Percentiles rank a stretch among this genome's conserved stretches.
These are phyloP conservation scores for Siniperca chuatsi DNA, from an alignment of 2,113 vertebrate genomes.

Conservation along the genomic window DNA sequence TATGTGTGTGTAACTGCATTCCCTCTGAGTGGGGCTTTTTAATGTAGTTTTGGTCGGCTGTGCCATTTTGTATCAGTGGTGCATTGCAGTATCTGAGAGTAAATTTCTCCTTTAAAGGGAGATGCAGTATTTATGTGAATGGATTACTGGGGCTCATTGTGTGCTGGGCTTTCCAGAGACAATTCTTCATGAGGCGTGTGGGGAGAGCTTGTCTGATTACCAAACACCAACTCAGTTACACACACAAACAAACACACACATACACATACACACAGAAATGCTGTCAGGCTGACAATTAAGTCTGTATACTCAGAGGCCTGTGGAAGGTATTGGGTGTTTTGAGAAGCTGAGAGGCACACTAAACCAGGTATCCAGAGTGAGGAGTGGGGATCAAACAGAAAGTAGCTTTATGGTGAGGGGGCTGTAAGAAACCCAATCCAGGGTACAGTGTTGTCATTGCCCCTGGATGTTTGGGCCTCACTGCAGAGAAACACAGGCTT, in stretches of 20 bases:
- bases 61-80: constrained; percentile 42
- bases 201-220: constrained; percentile 42
- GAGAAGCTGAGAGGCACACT: constrained; percentile 14
- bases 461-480: constrained; percentile 31
- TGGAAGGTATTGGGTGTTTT: constrained; percentile 30
- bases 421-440: constrained; percentile 1
- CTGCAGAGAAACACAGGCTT: neutral
- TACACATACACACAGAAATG: neutral
- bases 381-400: constrained; percentile 29
- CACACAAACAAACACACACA: neutral
- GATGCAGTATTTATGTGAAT: constrained; percentile 72
- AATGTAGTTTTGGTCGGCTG: constrained; percentile 18
- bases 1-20: neutral
- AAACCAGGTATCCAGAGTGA: constrained; percentile 16
- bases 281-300: constrained; percentile 52
- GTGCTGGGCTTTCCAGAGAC: constrained; percentile 53
- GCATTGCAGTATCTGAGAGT: constrained; percentile 57
- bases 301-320: constrained; percentile 39
- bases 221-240: constrained; percentile 17
- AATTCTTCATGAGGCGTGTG: constrained; percentile 46
- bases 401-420: neutral
- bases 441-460: constrained; percentile 24
- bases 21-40: neutral
- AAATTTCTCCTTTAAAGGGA: constrained; percentile 45
- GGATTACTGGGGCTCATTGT: constrained; percentile 66